phyloP scores from a whole-genome alignment of 2,113 vertebrate genomes.

The Nothobranchius kuhntae region DNA sequence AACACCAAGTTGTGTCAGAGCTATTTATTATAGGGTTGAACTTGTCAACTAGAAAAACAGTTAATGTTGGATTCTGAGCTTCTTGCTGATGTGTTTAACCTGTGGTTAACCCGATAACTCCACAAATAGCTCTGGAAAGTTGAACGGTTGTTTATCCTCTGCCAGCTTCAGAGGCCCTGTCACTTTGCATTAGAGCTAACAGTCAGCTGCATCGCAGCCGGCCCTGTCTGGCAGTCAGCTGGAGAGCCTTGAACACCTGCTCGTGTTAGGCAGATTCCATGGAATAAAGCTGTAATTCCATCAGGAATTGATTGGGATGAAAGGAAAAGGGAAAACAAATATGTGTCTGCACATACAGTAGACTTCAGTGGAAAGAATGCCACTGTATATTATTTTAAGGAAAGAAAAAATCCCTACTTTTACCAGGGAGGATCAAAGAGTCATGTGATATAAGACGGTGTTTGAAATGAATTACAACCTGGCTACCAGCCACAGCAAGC shows the following conservation, averaged over 20 bases:
- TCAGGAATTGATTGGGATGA: slow-evolving; percentile 77
- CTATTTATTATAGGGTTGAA: slow-evolving; percentile 27
- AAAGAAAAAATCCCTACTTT: slow-evolving; percentile 34
- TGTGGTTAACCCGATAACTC: slow-evolving; percentile 67
- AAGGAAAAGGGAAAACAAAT: slow-evolving; percentile 59
- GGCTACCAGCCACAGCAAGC: slow-evolving; percentile 31
- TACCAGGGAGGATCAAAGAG: slow-evolving; percentile 57
- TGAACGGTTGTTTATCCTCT: slow-evolving; percentile 49
- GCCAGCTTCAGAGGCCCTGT: slow-evolving; percentile 69
- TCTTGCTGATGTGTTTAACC: slow-evolving; percentile 57
- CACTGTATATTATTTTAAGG: slow-evolving; percentile 69
- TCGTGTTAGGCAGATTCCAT: slow-evolving; percentile 75
- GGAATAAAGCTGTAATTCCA: slow-evolving; percentile 78
- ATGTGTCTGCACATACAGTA: slow-evolving; percentile 65
- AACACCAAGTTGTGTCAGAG: background rate
- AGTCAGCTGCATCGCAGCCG: slow-evolving; percentile 68
- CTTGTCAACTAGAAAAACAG: slow-evolving; percentile 45
- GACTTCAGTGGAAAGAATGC: slow-evolving; percentile 75
- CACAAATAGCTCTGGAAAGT: slow-evolving; percentile 49
- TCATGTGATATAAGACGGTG: slow-evolving; percentile 60
- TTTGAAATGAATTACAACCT: slow-evolving; percentile 48
- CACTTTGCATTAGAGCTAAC: slow-evolving; percentile 73
- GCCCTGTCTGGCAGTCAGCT: slow-evolving; percentile 74
- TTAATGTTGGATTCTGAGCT: slow-evolving; percentile 35
- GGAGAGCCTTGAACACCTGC: slow-evolving; percentile 73